Conservation (phyloP, 2,113 vertebrate genomes). For the human (Homo sapiens) region DNA sequence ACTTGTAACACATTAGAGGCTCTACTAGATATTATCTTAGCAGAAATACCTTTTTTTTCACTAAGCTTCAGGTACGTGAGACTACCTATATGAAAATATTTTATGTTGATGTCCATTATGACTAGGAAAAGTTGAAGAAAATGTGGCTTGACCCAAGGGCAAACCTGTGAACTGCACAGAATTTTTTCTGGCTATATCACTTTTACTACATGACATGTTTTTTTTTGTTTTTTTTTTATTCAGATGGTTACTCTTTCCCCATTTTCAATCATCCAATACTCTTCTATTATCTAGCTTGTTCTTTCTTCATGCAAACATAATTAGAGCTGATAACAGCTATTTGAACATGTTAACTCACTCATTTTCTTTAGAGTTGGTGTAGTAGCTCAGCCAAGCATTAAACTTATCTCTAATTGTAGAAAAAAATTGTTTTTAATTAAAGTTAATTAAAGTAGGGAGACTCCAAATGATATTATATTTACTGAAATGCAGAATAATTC, state of each 20-base stretch:
- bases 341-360: background rate
- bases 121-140: background rate
- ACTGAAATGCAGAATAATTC: background rate
- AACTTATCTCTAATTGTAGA: background rate
- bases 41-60: background rate
- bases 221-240: background rate
- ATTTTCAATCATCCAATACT: background rate
- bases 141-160: background rate
- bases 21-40: background rate
- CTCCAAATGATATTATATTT: background rate
- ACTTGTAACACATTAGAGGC: background rate
- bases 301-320: background rate
- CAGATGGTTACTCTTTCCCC: background rate
- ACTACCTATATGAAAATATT: background rate
- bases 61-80: background rate
- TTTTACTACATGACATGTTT: background rate
- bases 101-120: background rate
- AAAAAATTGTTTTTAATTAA: background rate
- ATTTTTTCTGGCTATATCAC: background rate
- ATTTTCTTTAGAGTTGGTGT: background rate
- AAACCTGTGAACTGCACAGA: background rate
- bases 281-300: background rate
- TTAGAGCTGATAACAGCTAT: background rate
- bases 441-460: conserved; percentile 11
- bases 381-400: background rate